phyloP scores from a whole-genome alignment of 2,797 vertebrate genomes.

The Bovichtus variegatus region DNA sequence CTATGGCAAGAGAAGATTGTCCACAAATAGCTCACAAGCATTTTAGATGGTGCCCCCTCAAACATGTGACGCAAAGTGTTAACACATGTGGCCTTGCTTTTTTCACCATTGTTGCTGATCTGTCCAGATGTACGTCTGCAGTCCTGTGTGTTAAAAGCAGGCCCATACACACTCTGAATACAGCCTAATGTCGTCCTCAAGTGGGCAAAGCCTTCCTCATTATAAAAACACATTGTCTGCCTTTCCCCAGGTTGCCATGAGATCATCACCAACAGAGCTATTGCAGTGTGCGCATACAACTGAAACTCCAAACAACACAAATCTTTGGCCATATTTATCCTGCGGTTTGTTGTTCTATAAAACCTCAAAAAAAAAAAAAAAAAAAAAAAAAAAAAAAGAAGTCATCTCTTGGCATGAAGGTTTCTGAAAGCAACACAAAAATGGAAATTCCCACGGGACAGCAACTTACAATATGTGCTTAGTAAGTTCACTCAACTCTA shows the following conservation, averaged over 20 bases:
- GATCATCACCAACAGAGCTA: not conserved
- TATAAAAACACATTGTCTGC: not conserved
- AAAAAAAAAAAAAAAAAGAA: too few relatives aligned
- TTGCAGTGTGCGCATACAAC: slow-evolving; percentile 2
- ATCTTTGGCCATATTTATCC: slow-evolving; percentile 13
- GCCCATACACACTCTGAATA: slow-evolving; percentile 8
- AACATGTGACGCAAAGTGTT: slow-evolving; percentile 80
- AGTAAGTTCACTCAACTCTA: slow-evolving; percentile 37
- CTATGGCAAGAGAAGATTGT: slow-evolving; percentile 43
- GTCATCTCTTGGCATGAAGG: not conserved
- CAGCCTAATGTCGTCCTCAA: not conserved
- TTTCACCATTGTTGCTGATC: slow-evolving; percentile 51
- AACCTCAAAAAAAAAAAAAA: slow-evolving; percentile 5
- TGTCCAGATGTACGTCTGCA: slow-evolving; percentile 41
- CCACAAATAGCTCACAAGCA: slow-evolving; percentile 65
- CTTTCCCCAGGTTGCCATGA: not conserved
- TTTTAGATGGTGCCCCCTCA: slow-evolving; percentile 68
- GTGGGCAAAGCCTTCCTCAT: not conserved
- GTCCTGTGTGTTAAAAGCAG: slow-evolving; percentile 22
- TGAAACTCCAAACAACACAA: not conserved
- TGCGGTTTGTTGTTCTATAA: slow-evolving; percentile 7
- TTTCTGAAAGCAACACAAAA: slow-evolving; percentile 31
- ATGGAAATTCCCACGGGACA: slow-evolving; percentile 17
- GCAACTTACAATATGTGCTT: slow-evolving; percentile 29
- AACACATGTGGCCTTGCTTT: slow-evolving; percentile 75